phyloP scores from a whole-genome alignment of 2,797 vertebrate genomes.

The Streptopelia turtur region DNA sequence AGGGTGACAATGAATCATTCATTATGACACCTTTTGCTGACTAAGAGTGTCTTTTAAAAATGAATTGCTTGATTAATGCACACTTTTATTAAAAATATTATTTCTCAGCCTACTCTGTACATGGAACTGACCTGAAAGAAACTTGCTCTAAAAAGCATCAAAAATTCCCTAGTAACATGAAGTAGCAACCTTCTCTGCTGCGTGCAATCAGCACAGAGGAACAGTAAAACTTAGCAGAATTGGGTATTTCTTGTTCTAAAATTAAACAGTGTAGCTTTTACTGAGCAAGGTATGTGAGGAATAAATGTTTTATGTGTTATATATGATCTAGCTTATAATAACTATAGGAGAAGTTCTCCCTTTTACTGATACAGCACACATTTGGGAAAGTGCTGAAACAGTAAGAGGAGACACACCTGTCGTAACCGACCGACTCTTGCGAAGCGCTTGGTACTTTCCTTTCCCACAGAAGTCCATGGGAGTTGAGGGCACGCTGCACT shows the following conservation, averaged over 20 bases:
- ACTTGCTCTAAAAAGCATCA: not conserved
- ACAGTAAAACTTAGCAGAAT: not conserved
- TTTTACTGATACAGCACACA: not conserved
- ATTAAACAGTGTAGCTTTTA: not conserved
- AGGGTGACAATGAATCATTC: conserved; percentile 30
- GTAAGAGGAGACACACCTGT: not conserved
- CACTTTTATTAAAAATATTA: conserved; percentile 32
- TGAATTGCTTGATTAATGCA: conserved; percentile 38
- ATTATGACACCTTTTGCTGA: conserved; percentile 42
- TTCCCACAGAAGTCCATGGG: not conserved
- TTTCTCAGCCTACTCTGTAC: not conserved
- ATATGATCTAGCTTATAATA: not conserved
- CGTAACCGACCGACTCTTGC: not conserved
- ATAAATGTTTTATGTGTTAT: not conserved
- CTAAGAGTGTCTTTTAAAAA: conserved; percentile 31
- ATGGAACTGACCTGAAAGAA: conserved; percentile 5
- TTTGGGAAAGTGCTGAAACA: not conserved
- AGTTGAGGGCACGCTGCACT: not conserved
- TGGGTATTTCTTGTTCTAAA: not conserved
- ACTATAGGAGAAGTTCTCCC: not conserved
- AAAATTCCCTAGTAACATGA: not conserved
- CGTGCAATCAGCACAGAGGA: not conserved
- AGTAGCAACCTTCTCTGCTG: not conserved
- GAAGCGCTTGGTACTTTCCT: not conserved
- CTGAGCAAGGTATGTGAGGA: not conserved